Conservation (phyloP, 2,888 invertebrate genomes). For the Pherbina coryleti region DNA sequence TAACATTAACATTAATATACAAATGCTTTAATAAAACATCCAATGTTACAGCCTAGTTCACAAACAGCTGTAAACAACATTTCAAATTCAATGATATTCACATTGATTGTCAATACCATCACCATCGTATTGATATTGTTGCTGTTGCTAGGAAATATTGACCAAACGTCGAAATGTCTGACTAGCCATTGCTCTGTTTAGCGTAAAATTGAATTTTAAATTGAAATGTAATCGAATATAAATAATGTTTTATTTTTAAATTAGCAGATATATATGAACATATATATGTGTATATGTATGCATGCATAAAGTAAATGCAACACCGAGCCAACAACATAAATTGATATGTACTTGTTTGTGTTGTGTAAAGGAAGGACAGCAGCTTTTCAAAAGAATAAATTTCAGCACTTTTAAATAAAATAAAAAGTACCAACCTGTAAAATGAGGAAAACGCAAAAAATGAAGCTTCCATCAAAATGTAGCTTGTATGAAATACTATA, state of each 20-base stretch:
- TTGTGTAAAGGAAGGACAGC: too few relatives aligned
- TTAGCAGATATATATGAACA: not conserved
- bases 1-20: too few relatives aligned
- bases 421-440: not conserved
- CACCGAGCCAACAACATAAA: too few relatives aligned
- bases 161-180: not conserved
- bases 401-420: not conserved
- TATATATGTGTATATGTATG: not conserved
- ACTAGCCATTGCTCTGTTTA: conserved; percentile 15
- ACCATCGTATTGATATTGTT: not conserved
- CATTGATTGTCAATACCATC: too few relatives aligned
- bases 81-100: too few relatives aligned
- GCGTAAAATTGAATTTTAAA: conserved; percentile 36
- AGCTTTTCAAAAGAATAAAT: not conserved
- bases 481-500: too few relatives aligned
- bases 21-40: too few relatives aligned
- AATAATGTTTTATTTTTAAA: conserved; percentile 13
- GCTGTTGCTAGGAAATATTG: not conserved
- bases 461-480: too few relatives aligned
- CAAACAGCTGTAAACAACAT: too few relatives aligned
- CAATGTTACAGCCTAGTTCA: not conserved
- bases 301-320: not conserved
- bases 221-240: conserved; percentile 29
- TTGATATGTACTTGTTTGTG: too few relatives aligned
- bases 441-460: too few relatives aligned